Base-by-base conservation (phyloP, 2,113 vertebrate species). In the Hypocryptadius cinnamomeus region DNA sequence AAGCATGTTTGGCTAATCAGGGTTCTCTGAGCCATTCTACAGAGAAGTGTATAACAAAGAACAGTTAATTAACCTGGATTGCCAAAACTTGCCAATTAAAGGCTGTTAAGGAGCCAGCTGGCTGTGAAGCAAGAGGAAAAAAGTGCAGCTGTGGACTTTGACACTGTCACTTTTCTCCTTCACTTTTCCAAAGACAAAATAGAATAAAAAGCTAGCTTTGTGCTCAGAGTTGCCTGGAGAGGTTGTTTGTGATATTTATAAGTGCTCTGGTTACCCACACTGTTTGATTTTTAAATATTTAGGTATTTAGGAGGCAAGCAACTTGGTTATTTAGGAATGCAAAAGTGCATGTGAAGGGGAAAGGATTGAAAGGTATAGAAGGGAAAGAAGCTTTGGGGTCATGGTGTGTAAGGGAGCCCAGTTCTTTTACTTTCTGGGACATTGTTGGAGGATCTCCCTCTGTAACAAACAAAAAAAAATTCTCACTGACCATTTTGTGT, bases 31-130 rank as follows among this genome's bases (percentile, higher is more conserved):
- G 40, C 65, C 15, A 11, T 90, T 94, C 65, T 84, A 30, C 81
- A 65, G 20, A 72, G 57, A 65, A 50, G 45, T 42, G 4, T 74
- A 4, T 84, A 71, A 87, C 76, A 90, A 70, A 83, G 82, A 91
- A 31, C 50, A 86, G 83, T 90, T 95, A 93, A 90, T 93, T 93
- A 96, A 92, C 91, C 71, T 45, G n/a, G 20, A 72, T 76, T 84
- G 37, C 86, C 78, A 89, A 68, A 89, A 84, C 40, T 69, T 94
- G 66, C 42, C 64, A 85, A 53, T 57, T 87, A 61, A 87, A 57
- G 16, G 12, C 45, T 82, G 44, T 54, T 89, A 53, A 79, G 57
- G 65, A 92, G 73, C 84, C 89, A 87, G 68, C 90, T 96, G 92
- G 83, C 94, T 91, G 48, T 79, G 89, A 81, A 92, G 79, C 28